These are phyloP conservation scores for Tympanoctomys barrerae DNA, from an alignment of 2,797 vertebrate genomes.

Conservation along the genomic window DNA sequence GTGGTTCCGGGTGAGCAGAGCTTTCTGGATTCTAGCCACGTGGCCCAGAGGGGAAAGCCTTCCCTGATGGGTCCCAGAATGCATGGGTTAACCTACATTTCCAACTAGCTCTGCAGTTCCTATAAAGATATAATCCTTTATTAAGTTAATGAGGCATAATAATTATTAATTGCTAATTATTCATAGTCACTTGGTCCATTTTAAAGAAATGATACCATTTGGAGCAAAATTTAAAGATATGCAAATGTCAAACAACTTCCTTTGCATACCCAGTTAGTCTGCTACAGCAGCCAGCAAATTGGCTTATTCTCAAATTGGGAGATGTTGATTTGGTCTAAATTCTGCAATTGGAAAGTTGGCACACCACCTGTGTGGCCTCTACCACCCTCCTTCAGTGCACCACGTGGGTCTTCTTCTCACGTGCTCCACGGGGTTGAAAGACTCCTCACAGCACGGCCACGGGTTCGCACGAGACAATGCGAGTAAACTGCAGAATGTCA, in stretches of 20 bases:
- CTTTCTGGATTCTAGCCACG: not conserved
- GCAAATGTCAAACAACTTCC: slow-evolving; percentile 42
- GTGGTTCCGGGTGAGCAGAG: not conserved
- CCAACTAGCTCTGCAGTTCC: slow-evolving; percentile 72
- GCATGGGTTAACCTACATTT: slow-evolving; percentile 44
- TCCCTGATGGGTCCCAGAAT: not conserved
- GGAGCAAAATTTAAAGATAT: slow-evolving; percentile 79
- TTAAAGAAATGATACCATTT: slow-evolving; percentile 76
- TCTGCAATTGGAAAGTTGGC: not conserved
- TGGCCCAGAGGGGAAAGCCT: not conserved
- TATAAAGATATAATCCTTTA: slow-evolving; percentile 81
- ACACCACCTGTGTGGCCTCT: not conserved
- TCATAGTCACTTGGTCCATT: slow-evolving; percentile 70
- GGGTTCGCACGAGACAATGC: not conserved
- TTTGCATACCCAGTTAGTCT: not conserved
- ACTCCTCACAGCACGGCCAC: no score
- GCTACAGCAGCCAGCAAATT: not conserved
- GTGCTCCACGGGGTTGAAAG: not conserved
- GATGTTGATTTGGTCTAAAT: not conserved
- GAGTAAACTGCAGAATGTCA: not conserved
- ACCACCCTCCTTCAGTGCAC: not conserved
- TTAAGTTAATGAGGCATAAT: slow-evolving; percentile 82
- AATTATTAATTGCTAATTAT: slow-evolving; percentile 84
- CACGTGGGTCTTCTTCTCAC: not conserved
- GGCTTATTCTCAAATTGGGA: not conserved